Evolutionary conservation across 2,113 vertebrate species (phyloP), one percentile per base, ranked within the genome.

Genomic region (Pica pica): DNA sequence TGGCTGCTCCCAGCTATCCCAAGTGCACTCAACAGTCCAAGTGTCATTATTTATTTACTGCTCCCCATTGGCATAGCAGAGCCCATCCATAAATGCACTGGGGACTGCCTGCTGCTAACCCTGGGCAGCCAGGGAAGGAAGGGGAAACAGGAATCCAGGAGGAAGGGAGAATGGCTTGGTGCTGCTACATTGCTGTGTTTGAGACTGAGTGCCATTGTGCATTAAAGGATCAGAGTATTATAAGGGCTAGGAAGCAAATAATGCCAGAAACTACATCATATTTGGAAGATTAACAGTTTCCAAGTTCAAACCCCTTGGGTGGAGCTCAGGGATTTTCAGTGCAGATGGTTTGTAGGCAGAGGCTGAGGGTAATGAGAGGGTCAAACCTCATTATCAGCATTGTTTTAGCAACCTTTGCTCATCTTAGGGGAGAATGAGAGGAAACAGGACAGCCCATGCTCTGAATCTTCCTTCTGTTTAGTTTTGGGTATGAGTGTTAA

Each of bases 261-360:
- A 83, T 35, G 73, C 86, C 79, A 93, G 76, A 89, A 94, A 87
- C 64, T 24, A 87, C 39, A 86, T 93, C 76, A 83, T 50, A 74
- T 89, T 83, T 74, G 68, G 93, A 87, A 90, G 71, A 46, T 56
- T 63, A 95, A 93, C 33, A n/a, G 76, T 83, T 86, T 89, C 80
- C 71, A 83, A 90, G 80, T 92, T 89, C 90, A 95, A 42, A 57
- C 24, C 71, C 56, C 67, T 69, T 69, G 59, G 75, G 90, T 80
- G 83, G 85, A 92, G 92, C 42, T 85, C 79, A 67, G 75, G 79
- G 87, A 83, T 94, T 97, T 94, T 92, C 86, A 90, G 68, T 44
- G 69, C 68, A 88, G 92, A 90, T 53, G 67, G 80, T 80, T 59
- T 95, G 46, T 44, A 93, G 68, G 71, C 69, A 95, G 89, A 81